phyloP scores from a whole-genome alignment of 2,113 vertebrate genomes.

The Neotoma lepida region DNA sequence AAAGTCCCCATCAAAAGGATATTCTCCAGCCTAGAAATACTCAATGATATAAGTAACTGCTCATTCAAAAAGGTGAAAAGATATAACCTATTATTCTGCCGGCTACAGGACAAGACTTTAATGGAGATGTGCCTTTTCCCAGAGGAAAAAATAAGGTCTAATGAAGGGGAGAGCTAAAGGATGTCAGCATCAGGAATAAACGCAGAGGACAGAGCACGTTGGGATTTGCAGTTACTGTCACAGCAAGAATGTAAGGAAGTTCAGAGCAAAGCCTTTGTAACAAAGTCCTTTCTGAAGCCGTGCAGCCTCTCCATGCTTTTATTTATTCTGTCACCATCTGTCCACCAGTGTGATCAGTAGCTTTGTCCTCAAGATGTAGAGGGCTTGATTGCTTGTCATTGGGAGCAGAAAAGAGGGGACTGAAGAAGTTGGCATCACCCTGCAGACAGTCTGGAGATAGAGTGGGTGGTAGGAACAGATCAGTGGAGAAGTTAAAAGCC shows the following conservation, averaged over 20 bases:
- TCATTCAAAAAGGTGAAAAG: conserved; percentile 36
- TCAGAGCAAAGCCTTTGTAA: neutral
- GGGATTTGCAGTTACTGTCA: neutral
- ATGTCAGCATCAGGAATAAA: neutral
- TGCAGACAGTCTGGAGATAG: neutral
- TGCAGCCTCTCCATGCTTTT: neutral
- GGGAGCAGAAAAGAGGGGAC: neutral
- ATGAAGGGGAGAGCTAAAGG: neutral
- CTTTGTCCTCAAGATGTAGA: conserved; percentile 32
- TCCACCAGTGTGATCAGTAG: neutral
- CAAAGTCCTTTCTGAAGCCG: neutral
- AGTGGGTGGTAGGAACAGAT: neutral
- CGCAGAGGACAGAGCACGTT: neutral
- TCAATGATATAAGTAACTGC: neutral
- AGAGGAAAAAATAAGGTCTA: neutral
- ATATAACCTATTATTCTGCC: neutral
- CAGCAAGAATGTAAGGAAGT: neutral
- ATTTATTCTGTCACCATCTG: conserved; percentile 19
- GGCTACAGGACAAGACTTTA: neutral
- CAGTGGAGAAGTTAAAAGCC: neutral
- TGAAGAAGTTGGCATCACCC: neutral
- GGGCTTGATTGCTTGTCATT: neutral
- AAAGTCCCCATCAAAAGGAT: conserved; percentile 8
- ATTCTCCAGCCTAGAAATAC: neutral
- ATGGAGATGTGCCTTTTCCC: neutral